Base-by-base conservation (phyloP, 2,888 invertebrate genomes). In the Caradrina clavipalpis region DNA sequence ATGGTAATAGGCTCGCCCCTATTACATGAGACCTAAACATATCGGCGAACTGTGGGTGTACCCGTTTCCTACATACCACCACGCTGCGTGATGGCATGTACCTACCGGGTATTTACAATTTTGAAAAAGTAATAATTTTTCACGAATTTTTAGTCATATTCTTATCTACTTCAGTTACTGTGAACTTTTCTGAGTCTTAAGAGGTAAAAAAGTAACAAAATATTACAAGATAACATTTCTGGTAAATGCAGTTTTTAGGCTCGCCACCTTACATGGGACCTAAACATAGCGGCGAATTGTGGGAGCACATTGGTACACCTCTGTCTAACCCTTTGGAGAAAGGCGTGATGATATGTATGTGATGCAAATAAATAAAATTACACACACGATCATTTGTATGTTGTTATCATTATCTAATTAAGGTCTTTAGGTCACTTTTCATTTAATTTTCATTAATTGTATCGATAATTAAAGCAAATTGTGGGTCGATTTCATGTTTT, bases 161-260 rank as follows among this genome's bases (percentile, higher is more conserved):
- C 17, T 45, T 45, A 17, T 45, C 17, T 17, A 17, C 17, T 17
- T 22, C 45, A 15, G 15, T 47, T 53, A 53, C 22, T 8, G 26
- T 17, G 19, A 26, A 31, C 3, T 47, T 21, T 17, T n/a, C 6
- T 35, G n/a, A 11, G 26, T 54, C 31, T n/a, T 60, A 54, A 0
- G n/a, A 60, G 49, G 54, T 7, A 54, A 61, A 70, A 26, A 11
- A 58, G 0, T 15, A 39, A n/a, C 21, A 55, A 50, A 49, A 42
- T 19, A 22, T 0, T 19, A 22, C 0, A 0, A n/a, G 13, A 62
- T 45, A 71, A 51, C 1, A 31, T 13, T 63, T 62, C 69, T 6
- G 55, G 67, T 78, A 78, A 85, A 77, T 55, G 11, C 17, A 73
- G 63, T 83, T n/a, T n/a, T n/a, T n/a, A n/a, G n/a, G n/a, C n/a